phyloP scores from a whole-genome alignment of 1,140 invertebrate genomes.

The Eubasilissa regina region DNA sequence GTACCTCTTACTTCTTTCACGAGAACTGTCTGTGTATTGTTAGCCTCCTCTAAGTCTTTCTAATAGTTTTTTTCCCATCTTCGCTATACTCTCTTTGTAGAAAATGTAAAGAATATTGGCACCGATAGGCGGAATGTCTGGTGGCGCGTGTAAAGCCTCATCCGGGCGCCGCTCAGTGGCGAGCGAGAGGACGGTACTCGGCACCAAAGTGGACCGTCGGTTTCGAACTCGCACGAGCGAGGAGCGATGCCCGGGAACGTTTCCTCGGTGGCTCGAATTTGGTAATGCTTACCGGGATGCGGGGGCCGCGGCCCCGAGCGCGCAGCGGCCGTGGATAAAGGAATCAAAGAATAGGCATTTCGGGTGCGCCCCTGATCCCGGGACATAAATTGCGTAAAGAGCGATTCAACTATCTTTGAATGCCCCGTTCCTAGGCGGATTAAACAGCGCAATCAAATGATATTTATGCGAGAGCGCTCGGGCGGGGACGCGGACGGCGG shows the following conservation, averaged over 20 bases:
- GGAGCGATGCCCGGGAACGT: constrained; percentile 5
- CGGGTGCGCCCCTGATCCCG: constrained; percentile 47
- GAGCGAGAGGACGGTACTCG: neutral
- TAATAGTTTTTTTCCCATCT: constrained; percentile 29
- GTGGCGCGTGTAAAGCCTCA: constrained; percentile 10
- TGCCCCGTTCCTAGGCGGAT: constrained; percentile 47
- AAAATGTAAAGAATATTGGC: constrained; percentile 41
- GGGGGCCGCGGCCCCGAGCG: neutral
- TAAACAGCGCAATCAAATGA: constrained; percentile 59
- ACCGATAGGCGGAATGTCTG: constrained; percentile 29
- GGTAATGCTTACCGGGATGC: neutral
- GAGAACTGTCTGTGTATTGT: constrained; percentile 27
- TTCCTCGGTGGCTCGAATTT: neutral
- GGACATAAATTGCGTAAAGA: constrained; percentile 52
- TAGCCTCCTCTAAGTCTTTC: constrained; percentile 33
- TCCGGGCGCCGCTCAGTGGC: neutral
- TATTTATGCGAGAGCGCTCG: constrained; percentile 54
- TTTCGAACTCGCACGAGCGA: neutral
- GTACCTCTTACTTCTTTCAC: neutral
- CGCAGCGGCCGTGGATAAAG: constrained; percentile 38
- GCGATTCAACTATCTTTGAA: constrained; percentile 54
- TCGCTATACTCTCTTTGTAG: neutral
- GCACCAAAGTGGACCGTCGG: neutral
- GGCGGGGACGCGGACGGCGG: constrained; percentile 28
- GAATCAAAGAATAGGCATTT: constrained; percentile 52